Conservation (phyloP, 2,888 invertebrate species). For the Parascotia fuliginaria region DNA sequence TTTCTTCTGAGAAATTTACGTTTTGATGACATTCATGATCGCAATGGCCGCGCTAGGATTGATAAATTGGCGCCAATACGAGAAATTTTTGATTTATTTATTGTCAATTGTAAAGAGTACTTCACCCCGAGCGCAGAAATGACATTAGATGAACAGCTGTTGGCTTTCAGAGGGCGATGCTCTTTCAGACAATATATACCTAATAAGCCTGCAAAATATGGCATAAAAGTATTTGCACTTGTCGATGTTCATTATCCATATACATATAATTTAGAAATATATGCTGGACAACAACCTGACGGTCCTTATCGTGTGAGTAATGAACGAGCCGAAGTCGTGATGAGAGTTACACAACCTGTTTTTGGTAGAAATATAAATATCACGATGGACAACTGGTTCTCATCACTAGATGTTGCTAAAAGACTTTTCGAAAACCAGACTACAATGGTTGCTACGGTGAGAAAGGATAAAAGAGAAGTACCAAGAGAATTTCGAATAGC, state of each 20-base stretch:
- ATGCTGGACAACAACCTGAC: conserved; percentile 23
- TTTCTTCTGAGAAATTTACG: neutral
- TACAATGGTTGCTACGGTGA: conserved; percentile 3
- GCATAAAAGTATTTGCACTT: conserved; percentile 12
- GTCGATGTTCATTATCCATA: conserved; percentile 5
- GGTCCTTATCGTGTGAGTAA: conserved; percentile 19
- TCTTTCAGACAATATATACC: conserved; percentile 16
- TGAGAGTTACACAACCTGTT: conserved; percentile 14
- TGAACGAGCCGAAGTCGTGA: conserved; percentile 13
- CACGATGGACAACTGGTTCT: conserved; percentile 24
- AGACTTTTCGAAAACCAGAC: conserved; percentile 2
- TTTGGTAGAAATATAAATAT: conserved; percentile 12
- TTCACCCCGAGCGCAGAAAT: conserved; percentile 2
- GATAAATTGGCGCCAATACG: conserved; percentile 1
- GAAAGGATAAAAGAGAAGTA: conserved; percentile 8
- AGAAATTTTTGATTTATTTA: neutral
- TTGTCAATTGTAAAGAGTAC: neutral
- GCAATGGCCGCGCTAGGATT: neutral
- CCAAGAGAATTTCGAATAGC: conserved; percentile 9
- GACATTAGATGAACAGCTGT: conserved; percentile 12
- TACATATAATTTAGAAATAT: conserved; percentile 11
- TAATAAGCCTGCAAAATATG: conserved; percentile 20
- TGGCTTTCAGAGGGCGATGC: conserved; percentile 15
- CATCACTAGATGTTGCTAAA: conserved; percentile 9
- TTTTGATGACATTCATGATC: neutral